Evolutionary conservation across 2,113 vertebrate species (phyloP).

Genomic region (Cyprinus carpio): DNA sequence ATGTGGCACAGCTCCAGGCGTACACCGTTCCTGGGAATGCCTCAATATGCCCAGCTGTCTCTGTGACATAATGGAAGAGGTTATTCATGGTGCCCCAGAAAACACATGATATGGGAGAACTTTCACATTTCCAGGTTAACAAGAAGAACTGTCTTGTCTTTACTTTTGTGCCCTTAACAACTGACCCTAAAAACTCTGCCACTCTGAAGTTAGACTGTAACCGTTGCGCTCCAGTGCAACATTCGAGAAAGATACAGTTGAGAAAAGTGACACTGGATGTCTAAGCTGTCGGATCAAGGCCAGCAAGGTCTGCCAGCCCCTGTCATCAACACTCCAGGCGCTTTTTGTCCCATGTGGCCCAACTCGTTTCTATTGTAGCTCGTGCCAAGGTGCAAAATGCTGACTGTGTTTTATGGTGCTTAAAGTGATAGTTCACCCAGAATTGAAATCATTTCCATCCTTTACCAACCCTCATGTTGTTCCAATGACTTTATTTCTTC

Average conservation of each 20-base stretch:
- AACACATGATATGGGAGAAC: conserved; percentile 6
- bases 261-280: conserved; percentile 23
- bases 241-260: conserved; percentile 15
- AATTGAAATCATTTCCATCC: neutral
- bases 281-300: conserved; percentile 7
- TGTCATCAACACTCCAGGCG: conserved; percentile 9
- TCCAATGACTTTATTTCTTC: no score
- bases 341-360: neutral
- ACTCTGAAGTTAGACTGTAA: neutral
- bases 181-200: neutral
- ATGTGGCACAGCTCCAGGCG: conserved; percentile 32
- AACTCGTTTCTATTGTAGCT: neutral
- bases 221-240: neutral
- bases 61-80: conserved; percentile 6
- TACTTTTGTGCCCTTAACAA: neutral
- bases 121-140: conserved; percentile 24
- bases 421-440: neutral
- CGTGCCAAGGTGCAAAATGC: neutral
- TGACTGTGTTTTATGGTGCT: neutral
- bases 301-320: conserved; percentile 2
- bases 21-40: conserved; percentile 27
- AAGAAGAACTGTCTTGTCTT: conserved; percentile 7
- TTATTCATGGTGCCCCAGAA: neutral
- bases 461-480: neutral
- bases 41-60: conserved; percentile 33